Conservation (phyloP, 2,797 vertebrate species). For the Buphagus erythrorhynchus region DNA sequence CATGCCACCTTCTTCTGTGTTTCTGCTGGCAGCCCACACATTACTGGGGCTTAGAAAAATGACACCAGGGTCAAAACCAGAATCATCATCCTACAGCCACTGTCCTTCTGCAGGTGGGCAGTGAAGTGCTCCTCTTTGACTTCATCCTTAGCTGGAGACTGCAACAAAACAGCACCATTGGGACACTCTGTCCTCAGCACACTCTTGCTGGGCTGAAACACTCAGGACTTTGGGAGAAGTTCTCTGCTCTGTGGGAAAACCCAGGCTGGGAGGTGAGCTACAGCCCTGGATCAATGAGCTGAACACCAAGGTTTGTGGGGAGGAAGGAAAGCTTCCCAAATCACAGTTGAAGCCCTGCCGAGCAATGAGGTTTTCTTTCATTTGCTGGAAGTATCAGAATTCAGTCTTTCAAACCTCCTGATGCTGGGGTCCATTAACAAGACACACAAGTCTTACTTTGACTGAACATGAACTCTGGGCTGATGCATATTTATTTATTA, state of each 20-base stretch:
- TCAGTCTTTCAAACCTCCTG: neutral
- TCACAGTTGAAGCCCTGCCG: neutral
- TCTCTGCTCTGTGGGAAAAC: neutral
- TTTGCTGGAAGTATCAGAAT: neutral
- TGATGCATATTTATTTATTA: conserved; percentile 54
- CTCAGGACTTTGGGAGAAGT: neutral
- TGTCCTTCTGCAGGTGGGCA: neutral
- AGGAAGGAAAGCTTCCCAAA: neutral
- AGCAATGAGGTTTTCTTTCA: neutral
- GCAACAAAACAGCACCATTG: fast-evolving
- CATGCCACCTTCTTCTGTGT: neutral
- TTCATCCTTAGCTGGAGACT: neutral
- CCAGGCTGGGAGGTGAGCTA: neutral
- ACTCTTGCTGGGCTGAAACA: neutral
- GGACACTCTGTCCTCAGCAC: neutral
- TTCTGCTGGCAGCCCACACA: neutral
- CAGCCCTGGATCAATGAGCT: neutral
- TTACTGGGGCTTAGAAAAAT: neutral
- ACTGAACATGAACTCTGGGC: neutral
- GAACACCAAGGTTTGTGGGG: neutral
- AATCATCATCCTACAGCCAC: neutral
- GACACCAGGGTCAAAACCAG: neutral
- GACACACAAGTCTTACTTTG: neutral
- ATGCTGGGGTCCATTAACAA: neutral
- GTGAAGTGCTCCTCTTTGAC: neutral